Evolutionary conservation across 2,113 vertebrate species (phyloP).

Genomic region (Gobio gobio): DNA sequence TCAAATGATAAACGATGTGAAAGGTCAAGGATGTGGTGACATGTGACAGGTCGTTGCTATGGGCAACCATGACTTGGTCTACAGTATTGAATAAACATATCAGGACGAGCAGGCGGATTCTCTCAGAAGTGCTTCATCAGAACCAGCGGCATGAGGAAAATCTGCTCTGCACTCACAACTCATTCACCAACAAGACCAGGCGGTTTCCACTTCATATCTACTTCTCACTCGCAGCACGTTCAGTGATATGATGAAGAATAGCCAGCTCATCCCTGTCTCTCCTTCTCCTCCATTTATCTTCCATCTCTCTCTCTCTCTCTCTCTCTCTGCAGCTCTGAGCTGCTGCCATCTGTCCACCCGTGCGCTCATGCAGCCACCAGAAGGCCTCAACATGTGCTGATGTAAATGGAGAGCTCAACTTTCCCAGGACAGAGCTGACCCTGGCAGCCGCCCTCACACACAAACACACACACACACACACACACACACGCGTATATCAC

Average conservation of each 20-base stretch:
- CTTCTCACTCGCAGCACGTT: neutral
- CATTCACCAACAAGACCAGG: neutral
- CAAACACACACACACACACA: conserved; percentile 34
- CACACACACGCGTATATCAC: conserved; percentile 23
- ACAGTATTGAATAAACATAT: neutral
- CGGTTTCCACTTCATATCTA: neutral
- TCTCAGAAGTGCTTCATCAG: neutral
- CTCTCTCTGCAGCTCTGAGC: conserved; percentile 51
- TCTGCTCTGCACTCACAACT: no score
- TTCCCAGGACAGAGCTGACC: conserved; percentile 83
- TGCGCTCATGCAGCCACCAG: conserved; percentile 78
- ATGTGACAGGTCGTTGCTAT: conserved; percentile 21
- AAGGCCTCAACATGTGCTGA: conserved; percentile 81
- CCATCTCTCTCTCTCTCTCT: conserved; percentile 34
- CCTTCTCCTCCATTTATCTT: neutral
- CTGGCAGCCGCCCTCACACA: conserved; percentile 68
- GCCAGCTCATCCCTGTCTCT: neutral
- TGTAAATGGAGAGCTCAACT: conserved; percentile 82
- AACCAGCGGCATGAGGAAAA: neutral
- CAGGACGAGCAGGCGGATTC: neutral
- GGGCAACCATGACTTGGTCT: conserved; percentile 18
- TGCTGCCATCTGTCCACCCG: conserved; percentile 77
- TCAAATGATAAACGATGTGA: conserved; percentile 49
- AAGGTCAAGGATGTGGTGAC: conserved; percentile 24
- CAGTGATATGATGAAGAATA: neutral